These are phyloP conservation scores for Chlamydotis undulata DNA, from an alignment of 2,113 vertebrate genomes.

Conservation along the genomic window DNA sequence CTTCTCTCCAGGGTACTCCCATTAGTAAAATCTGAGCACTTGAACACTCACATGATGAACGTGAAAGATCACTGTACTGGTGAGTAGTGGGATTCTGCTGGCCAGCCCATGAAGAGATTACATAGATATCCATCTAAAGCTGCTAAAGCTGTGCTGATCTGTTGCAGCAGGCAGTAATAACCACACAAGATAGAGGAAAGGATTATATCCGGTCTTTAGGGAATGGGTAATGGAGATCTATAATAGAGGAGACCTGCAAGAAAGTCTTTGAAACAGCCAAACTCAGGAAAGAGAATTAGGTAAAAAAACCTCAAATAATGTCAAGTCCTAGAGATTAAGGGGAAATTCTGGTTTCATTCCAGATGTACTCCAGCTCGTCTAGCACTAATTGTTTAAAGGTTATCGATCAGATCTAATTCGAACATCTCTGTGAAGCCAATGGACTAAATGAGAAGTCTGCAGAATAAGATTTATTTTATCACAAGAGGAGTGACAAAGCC, in stretches of 20 bases:
- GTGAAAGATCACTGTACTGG: not conserved
- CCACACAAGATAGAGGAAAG: not conserved
- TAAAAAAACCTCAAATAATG: not conserved
- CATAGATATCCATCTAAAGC: conserved; percentile 23
- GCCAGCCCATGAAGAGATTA: not conserved
- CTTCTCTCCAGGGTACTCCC: not conserved
- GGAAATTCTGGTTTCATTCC: not conserved
- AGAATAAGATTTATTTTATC: not conserved
- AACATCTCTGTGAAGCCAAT: not conserved
- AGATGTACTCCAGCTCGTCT: not conserved
- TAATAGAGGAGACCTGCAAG: not conserved
- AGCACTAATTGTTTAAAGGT: not conserved
- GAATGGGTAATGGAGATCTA: not conserved
- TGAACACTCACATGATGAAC: not conserved
- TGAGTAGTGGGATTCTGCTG: not conserved
- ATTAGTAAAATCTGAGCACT: not conserved
- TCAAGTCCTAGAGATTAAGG: not conserved
- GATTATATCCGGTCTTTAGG: not conserved
- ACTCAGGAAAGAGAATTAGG: not conserved
- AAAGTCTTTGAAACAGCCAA: not conserved
- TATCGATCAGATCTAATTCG: not conserved
- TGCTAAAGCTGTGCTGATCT: not conserved
- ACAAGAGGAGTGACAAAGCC: not conserved
- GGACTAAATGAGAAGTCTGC: not conserved
- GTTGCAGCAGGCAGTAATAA: not conserved